Evolutionary conservation across 2,113 vertebrate genomes (phyloP).

Genomic region (Dascyllus trimaculatus): DNA sequence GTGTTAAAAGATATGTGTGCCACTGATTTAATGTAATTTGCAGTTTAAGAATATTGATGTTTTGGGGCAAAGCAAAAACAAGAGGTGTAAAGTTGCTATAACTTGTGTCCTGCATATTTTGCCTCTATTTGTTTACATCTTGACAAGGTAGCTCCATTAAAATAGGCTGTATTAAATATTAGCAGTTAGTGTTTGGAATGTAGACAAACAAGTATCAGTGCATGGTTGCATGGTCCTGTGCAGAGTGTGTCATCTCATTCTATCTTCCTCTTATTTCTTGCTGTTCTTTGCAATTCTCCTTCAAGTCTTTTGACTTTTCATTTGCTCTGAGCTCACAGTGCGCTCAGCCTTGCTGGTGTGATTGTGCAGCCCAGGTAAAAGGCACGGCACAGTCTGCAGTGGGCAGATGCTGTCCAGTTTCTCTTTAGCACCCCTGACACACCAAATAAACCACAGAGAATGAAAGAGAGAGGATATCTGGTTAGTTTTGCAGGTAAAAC

Average conservation of each 20-base stretch:
- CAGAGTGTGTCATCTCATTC: constrained; percentile 14
- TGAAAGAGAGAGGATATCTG: constrained; percentile 33
- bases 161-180: too few species aligned
- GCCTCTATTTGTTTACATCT: too few species aligned
- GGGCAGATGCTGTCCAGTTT: constrained; percentile 31
- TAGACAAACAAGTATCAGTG: too few species aligned
- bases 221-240: neutral
- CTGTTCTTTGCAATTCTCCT: constrained; percentile 41
- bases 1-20: too few species aligned
- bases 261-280: constrained; percentile 12
- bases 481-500: constrained; percentile 26
- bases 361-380: constrained; percentile 53
- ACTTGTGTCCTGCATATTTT: too few species aligned
- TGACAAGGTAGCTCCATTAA: too few species aligned
- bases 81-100: too few species aligned
- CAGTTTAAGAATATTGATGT: too few species aligned
- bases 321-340: constrained; percentile 49
- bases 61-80: too few species aligned
- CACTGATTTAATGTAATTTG: too few species aligned
- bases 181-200: too few species aligned
- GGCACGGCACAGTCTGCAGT: constrained; percentile 43
- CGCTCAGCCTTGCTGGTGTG: constrained; percentile 23
- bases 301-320: constrained; percentile 55
- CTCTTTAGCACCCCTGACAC: constrained; percentile 48
- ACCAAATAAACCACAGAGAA: constrained; percentile 19